Conservation (phyloP, 23 tunicate species). For the Ascidia mentula region DNA sequence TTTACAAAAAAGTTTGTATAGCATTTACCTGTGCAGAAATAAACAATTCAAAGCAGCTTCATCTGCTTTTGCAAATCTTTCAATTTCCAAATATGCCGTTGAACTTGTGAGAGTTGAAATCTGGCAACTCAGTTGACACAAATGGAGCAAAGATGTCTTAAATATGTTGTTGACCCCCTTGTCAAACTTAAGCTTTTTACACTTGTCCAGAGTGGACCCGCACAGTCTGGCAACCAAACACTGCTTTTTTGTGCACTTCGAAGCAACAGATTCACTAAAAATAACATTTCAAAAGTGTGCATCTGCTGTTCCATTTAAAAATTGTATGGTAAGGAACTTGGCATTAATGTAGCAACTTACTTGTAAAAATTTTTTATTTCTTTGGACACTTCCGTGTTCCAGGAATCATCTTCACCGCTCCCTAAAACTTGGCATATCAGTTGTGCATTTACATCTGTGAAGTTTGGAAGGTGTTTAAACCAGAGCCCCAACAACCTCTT, state of each 20-base stretch:
- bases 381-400: not conserved
- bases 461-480: not conserved
- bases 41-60: slow-evolving; percentile 3
- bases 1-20: too few relatives aligned
- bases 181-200: too few relatives aligned
- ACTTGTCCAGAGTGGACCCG: not conserved
- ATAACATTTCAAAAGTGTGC: not conserved
- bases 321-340: not conserved
- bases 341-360: not conserved
- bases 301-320: not conserved
- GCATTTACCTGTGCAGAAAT: not conserved
- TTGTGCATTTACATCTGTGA: not conserved
- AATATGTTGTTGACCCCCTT: too few relatives aligned
- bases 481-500: not conserved
- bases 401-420: not conserved
- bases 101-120: not conserved
- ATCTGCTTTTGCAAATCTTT: not conserved
- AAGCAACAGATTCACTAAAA: not conserved
- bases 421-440: not conserved
- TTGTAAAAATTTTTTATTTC: not conserved
- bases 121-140: slow-evolving; percentile 25
- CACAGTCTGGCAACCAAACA: not conserved
- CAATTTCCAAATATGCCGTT: slow-evolving; percentile 20
- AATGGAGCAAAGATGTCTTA: not conserved
- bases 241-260: not conserved